Evolutionary conservation across 2,113 vertebrate genomes (phyloP).

Genomic region (Gorsachius goisagi): DNA sequence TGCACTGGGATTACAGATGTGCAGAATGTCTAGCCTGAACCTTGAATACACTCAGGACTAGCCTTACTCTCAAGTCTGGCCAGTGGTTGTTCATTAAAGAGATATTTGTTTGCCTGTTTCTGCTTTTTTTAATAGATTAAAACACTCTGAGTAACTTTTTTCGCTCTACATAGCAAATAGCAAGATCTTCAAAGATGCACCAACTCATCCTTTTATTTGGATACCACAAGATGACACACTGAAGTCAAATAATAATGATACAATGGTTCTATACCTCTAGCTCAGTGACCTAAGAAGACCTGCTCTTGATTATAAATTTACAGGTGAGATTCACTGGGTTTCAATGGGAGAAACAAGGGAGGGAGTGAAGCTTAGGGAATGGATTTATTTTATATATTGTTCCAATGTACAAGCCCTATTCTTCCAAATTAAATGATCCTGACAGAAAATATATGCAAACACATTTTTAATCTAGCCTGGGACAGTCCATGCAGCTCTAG

Average conservation of each 20-base stretch:
- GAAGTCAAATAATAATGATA: not conserved
- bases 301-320: not conserved
- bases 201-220: not conserved
- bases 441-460: constrained; percentile 26
- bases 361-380: not conserved
- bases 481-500: not conserved
- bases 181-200: not conserved
- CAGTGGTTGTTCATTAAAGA: not conserved
- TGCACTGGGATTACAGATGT: not conserved
- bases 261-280: not conserved
- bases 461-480: constrained; percentile 32
- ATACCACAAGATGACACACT: not conserved
- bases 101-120: not conserved
- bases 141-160: not conserved
- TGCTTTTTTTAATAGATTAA: not conserved
- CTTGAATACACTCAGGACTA: not conserved
- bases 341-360: not conserved
- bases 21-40: not conserved
- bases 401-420: not conserved
- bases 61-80: not conserved
- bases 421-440: not conserved
- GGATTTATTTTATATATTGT: not conserved
- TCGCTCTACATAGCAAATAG: accelerated
- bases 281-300: not conserved
- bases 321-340: not conserved